Percentiles rank a stretch among this genome's conserved stretches.
Conservation (phyloP, 2,888 invertebrate genomes). For the Syritta pipiens region DNA sequence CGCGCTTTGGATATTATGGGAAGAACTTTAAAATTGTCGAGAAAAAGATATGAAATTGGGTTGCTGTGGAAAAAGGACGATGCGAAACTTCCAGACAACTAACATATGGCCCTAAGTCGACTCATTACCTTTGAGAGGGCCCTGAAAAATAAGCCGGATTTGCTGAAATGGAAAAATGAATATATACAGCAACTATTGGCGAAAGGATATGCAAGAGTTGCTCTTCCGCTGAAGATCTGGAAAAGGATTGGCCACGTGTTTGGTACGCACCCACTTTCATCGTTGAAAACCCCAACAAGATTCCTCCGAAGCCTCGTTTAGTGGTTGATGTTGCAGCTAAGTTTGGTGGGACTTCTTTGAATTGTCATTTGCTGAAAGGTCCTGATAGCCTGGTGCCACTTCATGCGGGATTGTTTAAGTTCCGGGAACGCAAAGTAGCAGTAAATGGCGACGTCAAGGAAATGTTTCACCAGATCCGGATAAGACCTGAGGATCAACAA, state of each 20-base stretch:
- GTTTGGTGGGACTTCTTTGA: constrained; percentile 3
- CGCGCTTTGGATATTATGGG: constrained; percentile 18
- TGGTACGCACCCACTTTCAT: background rate
- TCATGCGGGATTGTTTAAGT: background rate
- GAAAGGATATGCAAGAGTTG: background rate
- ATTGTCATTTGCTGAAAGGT: background rate
- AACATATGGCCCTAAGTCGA: background rate
- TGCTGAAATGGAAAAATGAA: background rate
- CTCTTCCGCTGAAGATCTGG: background rate
- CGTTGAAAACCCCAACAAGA: background rate
- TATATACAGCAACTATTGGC: background rate
- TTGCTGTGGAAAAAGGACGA: constrained; percentile 14
- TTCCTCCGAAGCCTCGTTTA: background rate
- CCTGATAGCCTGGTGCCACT: background rate
- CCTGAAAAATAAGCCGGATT: background rate
- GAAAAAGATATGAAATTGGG: constrained; percentile 7
- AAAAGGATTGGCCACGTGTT: background rate
- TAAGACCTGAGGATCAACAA: background rate
- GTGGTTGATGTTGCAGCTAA: background rate
- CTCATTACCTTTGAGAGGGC: background rate
- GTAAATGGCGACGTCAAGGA: background rate
- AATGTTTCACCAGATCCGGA: constrained; percentile 1
- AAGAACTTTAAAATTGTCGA: background rate
- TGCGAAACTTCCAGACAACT: background rate
- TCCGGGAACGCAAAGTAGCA: background rate